These are phyloP conservation scores for Procambarus virginalis DNA, from an alignment of 1,140 invertebrate genomes.

Conservation along the genomic window DNA sequence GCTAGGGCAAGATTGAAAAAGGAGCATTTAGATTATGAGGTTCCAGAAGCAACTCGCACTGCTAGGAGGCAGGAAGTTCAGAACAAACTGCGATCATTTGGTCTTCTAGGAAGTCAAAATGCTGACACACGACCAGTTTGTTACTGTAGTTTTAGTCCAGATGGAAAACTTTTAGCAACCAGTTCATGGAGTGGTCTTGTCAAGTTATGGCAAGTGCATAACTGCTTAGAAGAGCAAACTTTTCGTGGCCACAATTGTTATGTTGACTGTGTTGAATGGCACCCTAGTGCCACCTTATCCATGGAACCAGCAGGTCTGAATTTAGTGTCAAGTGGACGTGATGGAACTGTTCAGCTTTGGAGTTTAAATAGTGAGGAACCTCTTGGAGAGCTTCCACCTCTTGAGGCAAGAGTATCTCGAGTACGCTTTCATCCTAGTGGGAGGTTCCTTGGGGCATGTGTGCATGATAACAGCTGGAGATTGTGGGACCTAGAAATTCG, in stretches of 20 bases:
- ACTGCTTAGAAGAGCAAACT: conserved; percentile 85
- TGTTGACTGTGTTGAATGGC: conserved; percentile 92
- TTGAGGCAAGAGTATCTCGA: conserved; percentile 85
- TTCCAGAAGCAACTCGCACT: conserved; percentile 82
- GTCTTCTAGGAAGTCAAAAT: conserved; percentile 91
- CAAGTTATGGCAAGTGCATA: conserved; percentile 94
- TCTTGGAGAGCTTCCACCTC: conserved; percentile 76
- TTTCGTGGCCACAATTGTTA: conserved; percentile 91
- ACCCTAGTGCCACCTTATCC: conserved; percentile 85
- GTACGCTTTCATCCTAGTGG: conserved; percentile 97
- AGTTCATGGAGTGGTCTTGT: conserved; percentile 92
- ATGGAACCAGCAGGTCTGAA: conserved; percentile 81
- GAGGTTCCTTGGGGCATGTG: conserved; percentile 93
- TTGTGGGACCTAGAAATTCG: conserved; percentile 96
- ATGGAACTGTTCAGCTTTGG: conserved; percentile 97
- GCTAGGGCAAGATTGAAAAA: conserved; percentile 66
- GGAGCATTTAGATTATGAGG: conserved; percentile 57
- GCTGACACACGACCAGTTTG: conserved; percentile 94
- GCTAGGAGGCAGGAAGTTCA: conserved; percentile 86
- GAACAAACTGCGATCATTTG: conserved; percentile 74
- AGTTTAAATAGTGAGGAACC: conserved; percentile 81
- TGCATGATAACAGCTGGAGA: conserved; percentile 96
- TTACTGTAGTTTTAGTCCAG: conserved; percentile 91
- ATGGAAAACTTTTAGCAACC: conserved; percentile 90
- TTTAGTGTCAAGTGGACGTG: conserved; percentile 93